Percentiles rank a stretch among this genome's conserved stretches.
Conservation (phyloP, 2,888 invertebrate genomes). For the Megaustenia siamemsis region DNA sequence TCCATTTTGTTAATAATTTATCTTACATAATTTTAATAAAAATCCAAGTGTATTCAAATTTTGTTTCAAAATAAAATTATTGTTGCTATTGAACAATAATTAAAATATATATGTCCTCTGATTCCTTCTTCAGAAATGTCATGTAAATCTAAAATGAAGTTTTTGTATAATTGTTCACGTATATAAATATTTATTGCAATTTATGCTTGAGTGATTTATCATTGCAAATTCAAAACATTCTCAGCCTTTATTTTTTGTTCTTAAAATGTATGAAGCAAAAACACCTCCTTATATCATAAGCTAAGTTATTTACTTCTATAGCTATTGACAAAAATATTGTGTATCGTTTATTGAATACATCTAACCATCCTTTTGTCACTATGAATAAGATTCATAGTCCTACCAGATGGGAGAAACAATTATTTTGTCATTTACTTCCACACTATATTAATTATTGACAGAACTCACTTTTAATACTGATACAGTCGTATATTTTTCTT, state of each 20-base stretch:
- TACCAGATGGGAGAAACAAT: too few relatives aligned
- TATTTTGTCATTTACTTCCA: too few relatives aligned
- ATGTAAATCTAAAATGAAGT: not conserved
- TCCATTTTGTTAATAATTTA: not conserved
- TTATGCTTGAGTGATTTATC: not conserved
- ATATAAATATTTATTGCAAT: not conserved
- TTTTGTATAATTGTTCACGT: not conserved
- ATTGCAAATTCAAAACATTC: not conserved
- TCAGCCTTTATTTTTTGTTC: not conserved
- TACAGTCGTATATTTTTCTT: too few relatives aligned
- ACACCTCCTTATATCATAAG: not conserved
- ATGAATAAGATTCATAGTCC: too few relatives aligned
- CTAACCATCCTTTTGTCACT: not conserved
- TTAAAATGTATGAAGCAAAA: not conserved
- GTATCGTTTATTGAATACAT: not conserved
- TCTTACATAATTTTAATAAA: not conserved
- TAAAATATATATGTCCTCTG: not conserved
- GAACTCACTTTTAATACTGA: too few relatives aligned
- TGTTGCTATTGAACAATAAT: not conserved
- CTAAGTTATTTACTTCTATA: not conserved
- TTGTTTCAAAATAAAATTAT: not conserved
- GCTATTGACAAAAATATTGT: not conserved
- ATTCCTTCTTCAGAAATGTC: not conserved
- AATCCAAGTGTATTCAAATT: not conserved
- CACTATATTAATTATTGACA: too few relatives aligned